Conservation (phyloP, 2,797 vertebrate species). For the Gallinago solitaria region DNA sequence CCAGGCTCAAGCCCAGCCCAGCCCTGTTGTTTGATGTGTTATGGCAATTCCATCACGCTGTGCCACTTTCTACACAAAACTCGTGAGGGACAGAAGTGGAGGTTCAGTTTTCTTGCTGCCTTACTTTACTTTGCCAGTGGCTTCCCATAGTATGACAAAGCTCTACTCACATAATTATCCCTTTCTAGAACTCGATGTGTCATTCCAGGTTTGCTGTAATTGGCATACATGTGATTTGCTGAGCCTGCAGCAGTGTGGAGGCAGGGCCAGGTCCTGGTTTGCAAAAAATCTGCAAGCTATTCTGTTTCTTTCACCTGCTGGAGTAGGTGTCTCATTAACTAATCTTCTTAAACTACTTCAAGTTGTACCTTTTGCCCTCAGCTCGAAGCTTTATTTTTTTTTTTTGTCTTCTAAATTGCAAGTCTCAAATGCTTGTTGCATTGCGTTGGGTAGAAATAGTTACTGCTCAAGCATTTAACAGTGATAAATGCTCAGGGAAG, state of each 20-base stretch:
- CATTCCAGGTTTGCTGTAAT: background rate
- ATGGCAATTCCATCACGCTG: fast-evolving
- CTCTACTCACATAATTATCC: background rate
- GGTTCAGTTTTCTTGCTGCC: background rate
- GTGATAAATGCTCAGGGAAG: background rate
- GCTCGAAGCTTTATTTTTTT: background rate
- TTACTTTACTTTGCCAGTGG: background rate
- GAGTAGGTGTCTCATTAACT: background rate
- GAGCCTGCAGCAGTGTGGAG: background rate
- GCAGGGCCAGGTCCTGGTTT: background rate
- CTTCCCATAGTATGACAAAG: background rate
- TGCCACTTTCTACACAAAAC: background rate
- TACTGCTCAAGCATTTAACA: background rate
- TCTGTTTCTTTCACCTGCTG: background rate
- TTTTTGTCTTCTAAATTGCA: background rate
- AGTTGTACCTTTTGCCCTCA: background rate
- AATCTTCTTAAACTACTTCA: background rate
- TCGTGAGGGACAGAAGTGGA: background rate
- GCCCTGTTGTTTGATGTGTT: background rate
- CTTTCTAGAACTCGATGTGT: background rate
- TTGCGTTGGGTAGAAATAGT: background rate
- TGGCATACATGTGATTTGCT: background rate
- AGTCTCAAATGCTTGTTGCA: background rate
- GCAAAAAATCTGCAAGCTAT: background rate
- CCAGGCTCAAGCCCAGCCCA: background rate